Evolutionary conservation across 2,888 invertebrate genomes (phyloP).

Genomic region (Clivina fossor): DNA sequence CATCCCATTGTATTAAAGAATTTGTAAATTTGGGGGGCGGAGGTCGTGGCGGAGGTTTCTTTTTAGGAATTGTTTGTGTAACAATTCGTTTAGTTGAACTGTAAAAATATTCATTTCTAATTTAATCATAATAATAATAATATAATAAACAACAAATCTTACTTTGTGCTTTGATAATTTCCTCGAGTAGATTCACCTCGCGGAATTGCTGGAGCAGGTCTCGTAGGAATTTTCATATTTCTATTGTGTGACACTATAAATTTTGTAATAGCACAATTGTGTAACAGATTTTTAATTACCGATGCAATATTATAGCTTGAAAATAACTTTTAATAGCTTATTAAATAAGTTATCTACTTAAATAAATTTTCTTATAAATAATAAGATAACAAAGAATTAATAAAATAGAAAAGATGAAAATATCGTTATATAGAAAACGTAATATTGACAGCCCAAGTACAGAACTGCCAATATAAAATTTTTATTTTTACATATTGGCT

Average conservation of each 20-base stretch:
- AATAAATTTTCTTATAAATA: no score
- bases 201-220: constrained; percentile 20
- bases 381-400: no score
- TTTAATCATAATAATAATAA: constrained; percentile 9
- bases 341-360: no score
- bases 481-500: no score
- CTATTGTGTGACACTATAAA: not conserved
- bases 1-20: constrained; percentile 38
- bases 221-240: constrained; percentile 20
- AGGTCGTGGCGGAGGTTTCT: constrained; percentile 71
- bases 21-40: constrained; percentile 64
- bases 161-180: constrained; percentile 17
- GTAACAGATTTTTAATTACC: no score
- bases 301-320: no score
- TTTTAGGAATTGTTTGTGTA: constrained; percentile 53
- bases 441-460: no score
- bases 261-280: no score
- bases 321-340: no score
- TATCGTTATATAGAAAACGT: no score
- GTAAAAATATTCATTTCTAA: not conserved
- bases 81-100: constrained; percentile 20
- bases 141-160: not conserved
- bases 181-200: not conserved
- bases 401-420: no score
- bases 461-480: no score